phyloP scores from a whole-genome alignment of 2,888 invertebrate species.

The Ichneumoninae sp. region DNA sequence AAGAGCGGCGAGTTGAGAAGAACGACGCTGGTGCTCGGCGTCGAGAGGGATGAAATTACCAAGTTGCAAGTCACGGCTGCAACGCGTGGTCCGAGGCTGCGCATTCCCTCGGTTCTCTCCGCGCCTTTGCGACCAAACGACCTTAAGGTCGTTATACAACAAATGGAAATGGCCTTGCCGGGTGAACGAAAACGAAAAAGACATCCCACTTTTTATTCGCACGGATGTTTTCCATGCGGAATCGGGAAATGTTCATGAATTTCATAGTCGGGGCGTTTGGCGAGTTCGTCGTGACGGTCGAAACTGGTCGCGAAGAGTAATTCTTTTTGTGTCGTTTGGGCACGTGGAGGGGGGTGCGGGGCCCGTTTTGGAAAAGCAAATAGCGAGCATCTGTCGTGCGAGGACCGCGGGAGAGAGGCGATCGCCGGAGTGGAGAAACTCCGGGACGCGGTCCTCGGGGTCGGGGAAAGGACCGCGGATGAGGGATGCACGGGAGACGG shows the following conservation, averaged over 20 bases:
- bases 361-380: conserved; percentile 60
- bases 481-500: conserved; percentile 67
- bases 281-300: conserved; percentile 5
- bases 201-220: not conserved
- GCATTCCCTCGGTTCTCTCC: conserved; percentile 30
- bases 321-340: conserved; percentile 24
- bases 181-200: not conserved
- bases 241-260: conserved; percentile 14
- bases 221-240: not conserved
- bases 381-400: conserved; percentile 61
- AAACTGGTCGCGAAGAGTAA: conserved; percentile 50
- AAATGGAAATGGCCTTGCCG: conserved; percentile 7
- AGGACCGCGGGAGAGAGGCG: conserved; percentile 51
- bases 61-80: conserved; percentile 81
- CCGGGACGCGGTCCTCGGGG: conserved; percentile 46
- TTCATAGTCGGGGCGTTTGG: conserved; percentile 40
- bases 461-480: conserved; percentile 27
- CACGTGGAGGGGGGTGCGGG: not conserved
- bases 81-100: conserved; percentile 73
- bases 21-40: conserved; percentile 7
- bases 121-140: not conserved
- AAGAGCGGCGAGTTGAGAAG: conserved; percentile 27
- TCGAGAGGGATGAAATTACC: conserved; percentile 80
- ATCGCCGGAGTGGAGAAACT: conserved; percentile 39
- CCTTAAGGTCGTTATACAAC: conserved; percentile 5